Evolutionary conservation across 2,113 vertebrate genomes (phyloP).

Genomic region (Furnarius figulus): DNA sequence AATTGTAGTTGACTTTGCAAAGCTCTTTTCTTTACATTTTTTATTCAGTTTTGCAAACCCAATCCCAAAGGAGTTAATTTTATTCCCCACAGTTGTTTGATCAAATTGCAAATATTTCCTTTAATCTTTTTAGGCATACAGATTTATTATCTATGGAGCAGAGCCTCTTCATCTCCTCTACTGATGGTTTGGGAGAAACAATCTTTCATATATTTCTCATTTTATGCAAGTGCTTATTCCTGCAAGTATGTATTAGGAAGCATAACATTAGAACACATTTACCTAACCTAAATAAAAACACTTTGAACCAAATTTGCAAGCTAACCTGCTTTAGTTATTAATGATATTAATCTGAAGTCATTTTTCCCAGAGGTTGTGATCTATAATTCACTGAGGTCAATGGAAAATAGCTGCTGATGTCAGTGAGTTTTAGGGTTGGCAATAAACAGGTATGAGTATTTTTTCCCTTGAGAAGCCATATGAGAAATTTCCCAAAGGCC

Average conservation of each 20-base stretch:
- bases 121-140: slow-evolving; percentile 49
- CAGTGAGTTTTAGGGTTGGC: neutral
- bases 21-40: slow-evolving; percentile 42
- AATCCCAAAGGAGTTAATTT: neutral
- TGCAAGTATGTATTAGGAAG: neutral
- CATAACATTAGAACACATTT: neutral
- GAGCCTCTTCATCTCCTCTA: neutral
- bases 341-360: neutral
- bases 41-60: slow-evolving; percentile 1
- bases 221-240: neutral
- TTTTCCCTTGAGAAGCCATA: neutral
- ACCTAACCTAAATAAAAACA: slow-evolving; percentile 41
- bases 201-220: neutral
- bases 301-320: slow-evolving; percentile 31
- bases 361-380: neutral
- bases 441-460: neutral
- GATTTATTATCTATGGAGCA: slow-evolving; percentile 15
- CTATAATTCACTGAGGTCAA: slow-evolving; percentile 5
- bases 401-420: neutral
- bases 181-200: neutral
- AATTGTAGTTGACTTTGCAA: slow-evolving; percentile 61
- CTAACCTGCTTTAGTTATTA: neutral
- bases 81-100: slow-evolving; percentile 48
- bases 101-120: slow-evolving; percentile 52
- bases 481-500: neutral